These are phyloP conservation scores for Hofmannophila pseudospretella DNA, from an alignment of 2,888 invertebrate species.

Conservation along the genomic window DNA sequence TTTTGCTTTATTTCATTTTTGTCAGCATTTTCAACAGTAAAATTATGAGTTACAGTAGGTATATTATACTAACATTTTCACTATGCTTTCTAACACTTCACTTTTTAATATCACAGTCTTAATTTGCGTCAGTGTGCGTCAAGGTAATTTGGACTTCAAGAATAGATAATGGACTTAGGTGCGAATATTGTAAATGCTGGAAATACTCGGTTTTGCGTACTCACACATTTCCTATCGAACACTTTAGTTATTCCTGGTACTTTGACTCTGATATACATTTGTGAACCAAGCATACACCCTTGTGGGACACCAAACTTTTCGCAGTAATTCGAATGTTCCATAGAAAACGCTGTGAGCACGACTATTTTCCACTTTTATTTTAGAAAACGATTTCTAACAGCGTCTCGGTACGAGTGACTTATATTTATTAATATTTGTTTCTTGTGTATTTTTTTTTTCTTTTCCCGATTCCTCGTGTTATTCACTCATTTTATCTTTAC, in stretches of 20 bases:
- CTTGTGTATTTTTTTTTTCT: conserved; percentile 36
- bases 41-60: no score
- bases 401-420: conserved; percentile 76
- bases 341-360: conserved; percentile 45
- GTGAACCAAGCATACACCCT: conserved; percentile 14
- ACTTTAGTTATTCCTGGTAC: no score
- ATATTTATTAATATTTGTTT: conserved; percentile 54
- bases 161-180: conserved; percentile 73
- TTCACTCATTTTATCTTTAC: conserved; percentile 15
- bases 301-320: conserved; percentile 14
- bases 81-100: conserved; percentile 66
- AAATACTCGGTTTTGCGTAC: conserved; percentile 23
- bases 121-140: conserved; percentile 40
- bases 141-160: conserved; percentile 74
- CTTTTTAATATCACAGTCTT: conserved; percentile 20
- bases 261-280: conserved; percentile 8
- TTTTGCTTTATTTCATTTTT: conserved; percentile 28
- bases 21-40: conserved; percentile 9
- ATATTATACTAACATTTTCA: conserved; percentile 29
- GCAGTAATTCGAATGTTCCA: conserved; percentile 10
- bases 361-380: conserved; percentile 34
- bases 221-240: conserved; percentile 37
- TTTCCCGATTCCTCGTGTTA: conserved; percentile 28
- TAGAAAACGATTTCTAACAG: conserved; percentile 58
- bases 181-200: conserved; percentile 71